Base-by-base conservation (phyloP, 2,113 vertebrate genomes). In the Equus quagga region DNA sequence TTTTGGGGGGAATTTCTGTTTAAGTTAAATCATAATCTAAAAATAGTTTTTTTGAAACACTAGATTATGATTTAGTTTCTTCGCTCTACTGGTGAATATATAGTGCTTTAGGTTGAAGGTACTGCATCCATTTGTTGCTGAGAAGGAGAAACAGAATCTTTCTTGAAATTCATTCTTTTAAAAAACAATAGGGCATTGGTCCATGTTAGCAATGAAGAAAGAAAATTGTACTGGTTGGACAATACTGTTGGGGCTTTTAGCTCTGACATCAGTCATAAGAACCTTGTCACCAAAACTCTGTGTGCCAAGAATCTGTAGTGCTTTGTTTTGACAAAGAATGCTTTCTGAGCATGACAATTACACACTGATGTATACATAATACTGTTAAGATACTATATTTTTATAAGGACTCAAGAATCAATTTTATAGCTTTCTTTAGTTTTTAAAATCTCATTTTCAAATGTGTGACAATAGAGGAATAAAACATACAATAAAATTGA, bases 21-120 rank as follows among this genome's bases (percentile, higher is more conserved):
- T 44, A 11, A 81, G 17, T 90, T 86, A 84, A 89, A 60, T 78
- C 9, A 67, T 80, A 79, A 72, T 36, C 23, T 75, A 93, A 90
- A 92, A 95, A 78, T 76, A 70, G 58, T 56, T 83, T 10, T 89
- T 94, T 96, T 79, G 31, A 70, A 94, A 87, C 69, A 56, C 31
- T 60, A 36, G 28, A 24, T 78, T 96, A 28, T 76, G 6, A 72
- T 60, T 76, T 64, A 62, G n/a, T 76, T 80, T 96, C 58, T 72
- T 91, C 18, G 33, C 6, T 89, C 26, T 90, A 0, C 84, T 46
- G 58, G 19, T 84, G 10, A 96, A 73, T 73, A 49, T 36, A 64
- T 86, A 75, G 72, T 56, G 31, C 91, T 91, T 96, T 69, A 65
- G 36, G 76, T 83, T 96, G 62, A 96, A 91, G 19, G 21, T 70